Base-by-base conservation (phyloP, 2,888 invertebrate genomes). In the Eurytoma californica region DNA sequence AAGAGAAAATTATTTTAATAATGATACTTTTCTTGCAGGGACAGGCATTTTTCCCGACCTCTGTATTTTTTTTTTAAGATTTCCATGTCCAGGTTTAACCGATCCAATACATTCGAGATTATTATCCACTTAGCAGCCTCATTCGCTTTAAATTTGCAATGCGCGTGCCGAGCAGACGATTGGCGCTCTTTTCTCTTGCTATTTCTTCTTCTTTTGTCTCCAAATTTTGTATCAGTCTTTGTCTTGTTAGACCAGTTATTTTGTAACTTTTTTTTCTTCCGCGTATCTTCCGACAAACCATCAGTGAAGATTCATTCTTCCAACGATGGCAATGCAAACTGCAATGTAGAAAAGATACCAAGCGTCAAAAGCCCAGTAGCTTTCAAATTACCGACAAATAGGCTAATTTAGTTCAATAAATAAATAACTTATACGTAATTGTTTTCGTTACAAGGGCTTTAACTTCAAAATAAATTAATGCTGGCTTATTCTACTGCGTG, bases 81-180 rank as follows among this genome's bases (percentile, higher is more conserved):
- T 79, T 79, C 39, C 74, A 70, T 65, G 55, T 53, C 24, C 61
- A 18, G 51, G 61, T 76, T 68, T 58, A 68, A 61, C 61, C 65
- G 68, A 80, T 51, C 67, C 63, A 76, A 73, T 80, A 72, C 68
- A 75, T 75, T 77, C 72, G 57, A 53, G 61, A 65, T 84, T 82
- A 83, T 84, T 84, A 84, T 84, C 82, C 84, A 84, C 83, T 84
- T 84, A 82, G 66, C 0, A 73, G 81, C 80, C 82, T 83, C 80
- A 80, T 80, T 82, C 69, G 76, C 69, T 76, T 78, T 58, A 65
- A 79, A 77, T 74, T 75, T 78, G 57, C 70, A 73, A 80, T 65
- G 77, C 77, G 69, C 72, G 69, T 65, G 63, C 49, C 58, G 61
- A 67, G 55, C 76, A 72, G 77, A 80, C 77, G 69, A 80, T 80